Evolutionary conservation across 2,113 vertebrate species (phyloP).

Genomic region (Myocastor coypus): DNA sequence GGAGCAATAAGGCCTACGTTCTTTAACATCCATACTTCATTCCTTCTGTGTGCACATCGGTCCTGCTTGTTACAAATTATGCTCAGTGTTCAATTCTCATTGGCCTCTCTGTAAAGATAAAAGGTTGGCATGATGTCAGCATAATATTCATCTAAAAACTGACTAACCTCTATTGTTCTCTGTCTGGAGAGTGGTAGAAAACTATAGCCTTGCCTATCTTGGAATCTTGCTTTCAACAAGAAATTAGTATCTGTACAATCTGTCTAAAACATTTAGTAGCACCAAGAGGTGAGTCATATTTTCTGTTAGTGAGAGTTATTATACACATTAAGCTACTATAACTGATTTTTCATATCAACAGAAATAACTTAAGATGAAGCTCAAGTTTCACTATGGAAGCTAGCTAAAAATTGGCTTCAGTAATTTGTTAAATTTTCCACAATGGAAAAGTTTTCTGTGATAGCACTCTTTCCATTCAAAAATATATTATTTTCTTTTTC

Average conservation of each 20-base stretch:
- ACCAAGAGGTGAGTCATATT: not conserved
- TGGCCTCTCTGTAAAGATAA: conserved; percentile 84
- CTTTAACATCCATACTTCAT: conserved; percentile 99
- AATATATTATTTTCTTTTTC: conserved; percentile 31
- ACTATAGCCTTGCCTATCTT: not conserved
- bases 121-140: conserved; percentile 53
- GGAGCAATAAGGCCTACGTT: conserved; percentile 98
- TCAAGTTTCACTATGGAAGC: not conserved
- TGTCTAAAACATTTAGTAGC: not conserved
- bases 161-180: not conserved
- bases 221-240: not conserved
- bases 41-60: conserved; percentile 92
- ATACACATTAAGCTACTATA: not conserved
- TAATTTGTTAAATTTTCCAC: not conserved
- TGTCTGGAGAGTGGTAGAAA: not conserved
- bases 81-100: conserved; percentile 85
- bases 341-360: conserved; percentile 15
- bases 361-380: conserved; percentile 43
- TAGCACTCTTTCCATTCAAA: not conserved
- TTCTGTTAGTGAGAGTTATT: not conserved
- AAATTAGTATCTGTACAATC: not conserved
- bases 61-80: conserved; percentile 81
- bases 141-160: not conserved
- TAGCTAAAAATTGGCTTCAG: not conserved
- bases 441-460: not conserved